A percentile compares a stretch with the other conserved stretches of the same genome.
These are phyloP conservation scores for Eristalis arbustorum DNA, from an alignment of 2,888 invertebrate species.

Conservation along the genomic window DNA sequence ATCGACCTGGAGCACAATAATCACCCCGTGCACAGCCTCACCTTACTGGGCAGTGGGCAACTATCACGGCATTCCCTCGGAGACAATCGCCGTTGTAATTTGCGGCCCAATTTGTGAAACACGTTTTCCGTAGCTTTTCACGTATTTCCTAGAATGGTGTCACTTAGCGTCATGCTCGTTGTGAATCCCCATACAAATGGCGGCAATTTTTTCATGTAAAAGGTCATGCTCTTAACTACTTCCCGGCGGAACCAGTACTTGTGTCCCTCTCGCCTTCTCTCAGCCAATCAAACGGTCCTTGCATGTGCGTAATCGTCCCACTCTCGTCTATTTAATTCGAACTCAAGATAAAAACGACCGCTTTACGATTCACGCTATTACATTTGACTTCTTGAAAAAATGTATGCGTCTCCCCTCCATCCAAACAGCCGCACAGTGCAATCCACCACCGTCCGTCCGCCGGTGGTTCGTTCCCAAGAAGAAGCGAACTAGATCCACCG, in stretches of 20 bases:
- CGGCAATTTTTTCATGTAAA: no score
- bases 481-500: background rate
- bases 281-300: background rate
- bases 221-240: background rate
- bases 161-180: no score
- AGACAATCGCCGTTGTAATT: no score
- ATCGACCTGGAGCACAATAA: no score
- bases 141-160: no score
- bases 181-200: no score
- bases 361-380: background rate
- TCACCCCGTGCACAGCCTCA: no score
- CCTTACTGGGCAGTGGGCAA: no score
- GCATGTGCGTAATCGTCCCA: background rate
- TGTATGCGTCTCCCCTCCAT: background rate
- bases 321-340: background rate
- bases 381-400: background rate
- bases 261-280: background rate
- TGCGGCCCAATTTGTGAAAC: background rate
- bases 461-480: background rate
- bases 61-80: no score
- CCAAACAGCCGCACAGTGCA: no score
- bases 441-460: no score
- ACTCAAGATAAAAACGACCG: background rate
- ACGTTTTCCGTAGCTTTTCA: background rate
- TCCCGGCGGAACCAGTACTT: background rate